Conservation (phyloP, 2,797 vertebrate species). For the Sebastes oblongus region DNA sequence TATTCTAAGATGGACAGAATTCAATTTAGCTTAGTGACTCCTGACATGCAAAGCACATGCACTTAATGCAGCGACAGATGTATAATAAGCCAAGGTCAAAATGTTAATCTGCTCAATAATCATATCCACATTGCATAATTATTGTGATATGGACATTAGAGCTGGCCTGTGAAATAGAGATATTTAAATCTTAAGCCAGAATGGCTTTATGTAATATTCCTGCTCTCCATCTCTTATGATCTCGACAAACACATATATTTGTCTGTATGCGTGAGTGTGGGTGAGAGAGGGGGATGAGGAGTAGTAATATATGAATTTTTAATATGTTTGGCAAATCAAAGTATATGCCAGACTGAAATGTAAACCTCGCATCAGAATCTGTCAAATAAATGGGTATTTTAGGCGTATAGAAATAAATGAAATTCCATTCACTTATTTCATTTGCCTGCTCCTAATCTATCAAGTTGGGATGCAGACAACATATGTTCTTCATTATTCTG, state of each 20-base stretch:
- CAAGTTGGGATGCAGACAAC: conserved; percentile 42
- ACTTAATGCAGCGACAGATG: conserved; percentile 8
- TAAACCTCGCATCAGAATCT: not conserved
- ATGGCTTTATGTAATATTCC: not conserved
- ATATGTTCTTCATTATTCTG: conserved; percentile 69
- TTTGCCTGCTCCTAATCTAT: conserved; percentile 23
- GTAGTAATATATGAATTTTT: not conserved
- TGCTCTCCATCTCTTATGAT: not conserved
- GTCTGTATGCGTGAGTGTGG: not conserved
- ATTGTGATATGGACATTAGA: not conserved
- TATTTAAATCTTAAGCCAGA: not conserved
- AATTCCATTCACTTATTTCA: conserved; percentile 6
- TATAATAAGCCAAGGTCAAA: not conserved
- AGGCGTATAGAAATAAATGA: not conserved
- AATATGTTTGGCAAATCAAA: not conserved
- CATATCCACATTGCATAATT: conserved; percentile 1
- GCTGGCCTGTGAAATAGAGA: not conserved
- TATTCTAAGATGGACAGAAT: not conserved
- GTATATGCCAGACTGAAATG: not conserved
- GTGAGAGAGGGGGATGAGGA: not conserved
- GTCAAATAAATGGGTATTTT: not conserved
- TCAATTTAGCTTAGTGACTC: not conserved
- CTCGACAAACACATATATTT: not conserved
- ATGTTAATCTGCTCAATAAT: conserved; percentile 7
- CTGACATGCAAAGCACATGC: not conserved